Base-by-base conservation (phyloP, 1,140 invertebrate species). In the Eriosoma lanigerum region DNA sequence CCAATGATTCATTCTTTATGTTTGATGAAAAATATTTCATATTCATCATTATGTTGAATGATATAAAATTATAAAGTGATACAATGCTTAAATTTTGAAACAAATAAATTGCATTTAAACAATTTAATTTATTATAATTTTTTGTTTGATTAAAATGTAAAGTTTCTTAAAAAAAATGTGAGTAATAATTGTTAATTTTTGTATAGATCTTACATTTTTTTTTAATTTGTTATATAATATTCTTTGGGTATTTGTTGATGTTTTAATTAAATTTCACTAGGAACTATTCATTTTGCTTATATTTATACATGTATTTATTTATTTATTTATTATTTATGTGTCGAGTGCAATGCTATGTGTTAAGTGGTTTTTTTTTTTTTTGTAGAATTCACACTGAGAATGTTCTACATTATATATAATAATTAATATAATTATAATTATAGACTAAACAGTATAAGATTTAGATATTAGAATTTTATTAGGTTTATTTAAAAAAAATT, bases 381-480 rank as follows among this genome's bases (percentile, higher is more conserved):
- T 48, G 75, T 60, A 62, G 75, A 78, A 19, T 60, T 46, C 52
- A 78, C 75, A 44, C 32, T 58, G 29, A 48, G 10, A 62, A 62
- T 78, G 24, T 78, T 48, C 75, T 78, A 60, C 56, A 78, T 48
- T 62, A 78, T 78, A 60, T 78, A 60, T 78, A 78, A 78, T 58
- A 62, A 78, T 78, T 62, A 60, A 78, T 62, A 44, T 76, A 78
- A 78, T 78, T 56, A 76, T 76, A 76, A 76, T 76, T 62, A 78
- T 78, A 60, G 75, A 60, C 24, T 54, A 78, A 78, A 78, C 56
- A 60, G 56, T 78, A 24, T 46, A 78, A 58, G n/a, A 76, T 56
- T 76, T 76, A 60, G 56, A 44, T 62, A 46, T 62, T 78, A 78
- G 44, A 1, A 60, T 62, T 78, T 78, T 44, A 62, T 29, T 78